A percentile compares a stretch with the other conserved stretches of the same genome.
Evolutionary conservation across 1,140 invertebrate genomes (phyloP).

Genomic region (Oncopodura yosiiana): DNA sequence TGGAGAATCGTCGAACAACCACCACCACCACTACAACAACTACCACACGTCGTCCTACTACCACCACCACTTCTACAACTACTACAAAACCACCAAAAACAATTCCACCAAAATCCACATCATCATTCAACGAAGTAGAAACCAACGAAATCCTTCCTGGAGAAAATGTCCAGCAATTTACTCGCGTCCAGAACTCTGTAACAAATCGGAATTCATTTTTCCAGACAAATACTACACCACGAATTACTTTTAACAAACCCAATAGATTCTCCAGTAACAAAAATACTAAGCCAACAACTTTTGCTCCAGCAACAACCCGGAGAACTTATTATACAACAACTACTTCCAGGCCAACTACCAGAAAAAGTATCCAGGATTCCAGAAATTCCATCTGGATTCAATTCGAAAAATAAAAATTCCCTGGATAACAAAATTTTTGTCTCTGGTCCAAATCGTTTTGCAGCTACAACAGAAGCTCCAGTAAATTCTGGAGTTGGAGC

Average conservation of each 20-base stretch:
- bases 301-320: not conserved
- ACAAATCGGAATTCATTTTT: too few relatives aligned
- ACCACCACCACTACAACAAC: slow-evolving; percentile 2
- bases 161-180: not conserved
- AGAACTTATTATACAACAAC: not conserved
- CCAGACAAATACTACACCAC: not conserved
- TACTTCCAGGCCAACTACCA: not conserved
- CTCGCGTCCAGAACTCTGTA: not conserved
- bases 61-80: not conserved
- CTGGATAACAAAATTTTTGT: not conserved
- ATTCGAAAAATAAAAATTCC: not conserved
- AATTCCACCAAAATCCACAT: not conserved
- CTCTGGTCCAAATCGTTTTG: not conserved
- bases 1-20: not conserved
- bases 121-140: slow-evolving; percentile 7
- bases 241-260: not conserved
- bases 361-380: not conserved
- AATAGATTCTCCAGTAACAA: too few relatives aligned
- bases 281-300: slow-evolving; percentile 4
- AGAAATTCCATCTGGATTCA: not conserved
- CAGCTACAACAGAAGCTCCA: not conserved
- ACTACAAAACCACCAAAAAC: slow-evolving; percentile 1
- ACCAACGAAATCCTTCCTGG: slow-evolving; percentile 3
- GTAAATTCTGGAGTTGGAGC: not conserved
- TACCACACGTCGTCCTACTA: not conserved